Conservation (phyloP, 2,797 vertebrate genomes). For the Coregonus ussuriensis region DNA sequence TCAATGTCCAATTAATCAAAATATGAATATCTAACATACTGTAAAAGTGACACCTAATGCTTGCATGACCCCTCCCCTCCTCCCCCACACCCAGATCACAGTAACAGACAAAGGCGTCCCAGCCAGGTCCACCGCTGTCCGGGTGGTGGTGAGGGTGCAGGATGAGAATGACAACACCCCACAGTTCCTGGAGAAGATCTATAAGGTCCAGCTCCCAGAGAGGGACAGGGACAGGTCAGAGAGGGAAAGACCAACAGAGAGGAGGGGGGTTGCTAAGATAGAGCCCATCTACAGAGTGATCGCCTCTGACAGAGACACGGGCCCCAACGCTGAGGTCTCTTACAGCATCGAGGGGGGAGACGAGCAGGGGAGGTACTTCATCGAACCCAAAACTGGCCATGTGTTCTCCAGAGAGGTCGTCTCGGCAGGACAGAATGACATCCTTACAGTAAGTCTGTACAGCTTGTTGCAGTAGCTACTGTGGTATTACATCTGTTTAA, state of each 20-base stretch:
- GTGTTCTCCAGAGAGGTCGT: constrained; percentile 84
- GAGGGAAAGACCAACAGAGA: constrained; percentile 12
- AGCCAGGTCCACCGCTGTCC: constrained; percentile 72
- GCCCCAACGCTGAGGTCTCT: constrained; percentile 83
- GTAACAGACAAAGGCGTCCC: constrained; percentile 80
- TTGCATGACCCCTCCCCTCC: not conserved
- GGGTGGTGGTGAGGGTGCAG: constrained; percentile 82
- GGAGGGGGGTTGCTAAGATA: constrained; percentile 64
- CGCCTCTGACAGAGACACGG: constrained; percentile 81
- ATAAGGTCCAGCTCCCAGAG: constrained; percentile 81
- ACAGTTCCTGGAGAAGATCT: constrained; percentile 85
- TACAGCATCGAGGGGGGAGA: constrained; percentile 86
- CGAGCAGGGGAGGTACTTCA: constrained; percentile 82
- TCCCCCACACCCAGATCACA: constrained; percentile 67
- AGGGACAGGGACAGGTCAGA: constrained; percentile 13
- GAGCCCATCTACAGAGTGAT: constrained; percentile 82
- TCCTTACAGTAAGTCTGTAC: constrained; percentile 78
- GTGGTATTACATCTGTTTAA: not conserved
- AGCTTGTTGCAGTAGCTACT: not conserved
- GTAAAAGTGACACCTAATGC: not conserved
- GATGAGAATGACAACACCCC: constrained; percentile 88
- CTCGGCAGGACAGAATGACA: constrained; percentile 82
- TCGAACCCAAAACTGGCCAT: constrained; percentile 83
- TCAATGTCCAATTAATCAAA: not conserved
- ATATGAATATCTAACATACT: not conserved